These are phyloP conservation scores for Aphodius sticticus DNA, from an alignment of 2,888 invertebrate genomes.

Conservation along the genomic window DNA sequence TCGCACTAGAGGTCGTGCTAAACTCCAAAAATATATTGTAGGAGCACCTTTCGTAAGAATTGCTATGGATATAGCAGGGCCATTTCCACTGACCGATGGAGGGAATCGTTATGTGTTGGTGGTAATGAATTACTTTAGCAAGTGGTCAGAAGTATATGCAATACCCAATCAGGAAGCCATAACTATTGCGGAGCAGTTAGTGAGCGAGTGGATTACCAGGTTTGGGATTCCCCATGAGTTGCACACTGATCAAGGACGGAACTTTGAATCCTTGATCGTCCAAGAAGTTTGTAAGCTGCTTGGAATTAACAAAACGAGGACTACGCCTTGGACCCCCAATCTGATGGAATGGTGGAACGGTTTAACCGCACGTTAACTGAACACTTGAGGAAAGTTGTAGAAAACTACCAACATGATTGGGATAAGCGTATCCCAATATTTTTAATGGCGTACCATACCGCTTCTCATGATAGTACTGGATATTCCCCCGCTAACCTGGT, in stretches of 20 bases:
- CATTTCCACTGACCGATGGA: slow-evolving; percentile 38
- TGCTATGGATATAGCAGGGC: slow-evolving; percentile 44
- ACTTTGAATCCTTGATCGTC: not conserved
- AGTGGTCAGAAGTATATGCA: slow-evolving; percentile 48
- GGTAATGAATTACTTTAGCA: slow-evolving; percentile 45
- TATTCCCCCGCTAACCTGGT: slow-evolving; percentile 9
- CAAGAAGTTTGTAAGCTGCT: slow-evolving; percentile 9
- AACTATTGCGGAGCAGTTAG: slow-evolving; percentile 47
- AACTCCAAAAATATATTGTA: slow-evolving; percentile 41
- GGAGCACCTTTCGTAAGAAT: slow-evolving; percentile 40
- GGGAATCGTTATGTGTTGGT: slow-evolving; percentile 46
- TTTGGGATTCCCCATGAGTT: slow-evolving; percentile 41
- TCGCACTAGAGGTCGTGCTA: slow-evolving; percentile 28
- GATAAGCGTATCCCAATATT: slow-evolving; percentile 34
- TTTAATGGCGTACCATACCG: slow-evolving; percentile 28
- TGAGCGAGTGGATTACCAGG: slow-evolving; percentile 40
- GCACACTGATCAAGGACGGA: slow-evolving; percentile 46
- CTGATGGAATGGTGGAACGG: slow-evolving; percentile 48
- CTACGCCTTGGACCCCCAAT: slow-evolving; percentile 49
- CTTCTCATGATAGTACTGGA: slow-evolving; percentile 28
- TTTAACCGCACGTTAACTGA: slow-evolving; percentile 44
- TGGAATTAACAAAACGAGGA: slow-evolving; percentile 39
- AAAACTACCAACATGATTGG: slow-evolving; percentile 24
- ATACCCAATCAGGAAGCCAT: slow-evolving; percentile 48
- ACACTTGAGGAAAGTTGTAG: slow-evolving; percentile 16